Evolutionary conservation across 2,888 invertebrate genomes (phyloP).

Genomic region (Copidosoma aretas): DNA sequence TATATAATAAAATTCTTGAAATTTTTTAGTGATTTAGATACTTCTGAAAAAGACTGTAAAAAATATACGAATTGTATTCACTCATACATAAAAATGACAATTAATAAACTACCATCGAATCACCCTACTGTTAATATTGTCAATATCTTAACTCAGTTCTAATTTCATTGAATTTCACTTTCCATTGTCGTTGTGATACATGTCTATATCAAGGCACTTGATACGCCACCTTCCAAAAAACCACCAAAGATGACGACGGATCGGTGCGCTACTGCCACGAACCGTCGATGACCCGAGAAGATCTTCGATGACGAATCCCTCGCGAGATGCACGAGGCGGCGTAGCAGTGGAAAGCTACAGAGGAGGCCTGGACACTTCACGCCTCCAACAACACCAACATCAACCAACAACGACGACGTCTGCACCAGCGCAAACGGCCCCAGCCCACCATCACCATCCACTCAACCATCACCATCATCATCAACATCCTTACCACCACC

Average conservation of each 20-base stretch:
- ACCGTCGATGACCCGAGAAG: conserved; percentile 41
- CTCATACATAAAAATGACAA: no score
- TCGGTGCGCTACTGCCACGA: background rate
- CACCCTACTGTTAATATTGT: no score
- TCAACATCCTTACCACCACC: conserved; percentile 27
- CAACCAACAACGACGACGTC: conserved; percentile 6
- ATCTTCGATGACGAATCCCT: conserved; percentile 60
- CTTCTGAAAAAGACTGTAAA: no score
- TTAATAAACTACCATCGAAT: no score
- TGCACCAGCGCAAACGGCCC: conserved; percentile 25
- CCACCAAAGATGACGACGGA: background rate
- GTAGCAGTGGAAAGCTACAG: conserved; percentile 36
- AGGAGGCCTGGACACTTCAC: conserved; percentile 18
- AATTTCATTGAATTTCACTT: no score
- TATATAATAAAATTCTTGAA: no score
- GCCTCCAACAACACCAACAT: conserved; percentile 32
- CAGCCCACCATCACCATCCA: conserved; percentile 32
- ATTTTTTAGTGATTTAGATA: no score
- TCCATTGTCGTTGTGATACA: no score
- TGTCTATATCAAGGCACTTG: no score
- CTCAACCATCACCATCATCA: conserved; percentile 29
- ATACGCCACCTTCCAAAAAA: no score
- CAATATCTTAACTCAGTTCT: no score
- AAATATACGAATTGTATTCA: no score
- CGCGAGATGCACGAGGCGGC: conserved; percentile 58